Base-by-base conservation (phyloP, 2,888 invertebrate genomes). In the Leucoma salicis region DNA sequence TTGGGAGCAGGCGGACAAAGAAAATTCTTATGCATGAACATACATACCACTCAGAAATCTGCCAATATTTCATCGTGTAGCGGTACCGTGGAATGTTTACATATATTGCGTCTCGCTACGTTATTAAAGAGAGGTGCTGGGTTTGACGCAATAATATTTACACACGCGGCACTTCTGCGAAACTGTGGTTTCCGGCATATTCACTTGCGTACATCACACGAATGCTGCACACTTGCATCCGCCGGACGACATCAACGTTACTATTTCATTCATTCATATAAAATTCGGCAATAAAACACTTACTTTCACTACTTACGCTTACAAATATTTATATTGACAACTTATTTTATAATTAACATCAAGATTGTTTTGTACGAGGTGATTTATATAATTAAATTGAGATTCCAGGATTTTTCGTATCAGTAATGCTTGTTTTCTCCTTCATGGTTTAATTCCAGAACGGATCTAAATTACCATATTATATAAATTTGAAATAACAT, bases 101-200 rank as follows among this genome's bases (percentile, higher is more conserved):
- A 62, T 59, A 57, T 54, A 58, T 50, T 57, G 59, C 50, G 62
- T 74, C 69, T 72, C 63, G 57, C 57, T 61, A 64, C 54, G 46
- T 62, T 63, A 65, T 63, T 65, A 64, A 70, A 63, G 59, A 60
- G 54, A 53, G 47, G 61, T 51, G 51, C 53, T 57, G 63, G 57
- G 57, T 63, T 67, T 49, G 66, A 49, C 49, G 71, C 67, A 74
- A 73, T 76, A 75, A 79, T 80, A 74, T 80, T 79, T 78, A 79
- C 70, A 62, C 59, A 66, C 58, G 56, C 58, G 57, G 52, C 56
- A 73, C 71, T 81, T 80, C 77, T 79, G 74, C 74, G 76, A 79
- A 78, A 62, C 64, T 73, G 78, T 43, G 78, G 79, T 78, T 80
- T 82, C 78, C 78, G 74, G 72, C 66, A 65, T 31, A 35, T 24